These are phyloP conservation scores for Apodemus speciosus DNA, from an alignment of 2,113 vertebrate species.

Conservation along the genomic window DNA sequence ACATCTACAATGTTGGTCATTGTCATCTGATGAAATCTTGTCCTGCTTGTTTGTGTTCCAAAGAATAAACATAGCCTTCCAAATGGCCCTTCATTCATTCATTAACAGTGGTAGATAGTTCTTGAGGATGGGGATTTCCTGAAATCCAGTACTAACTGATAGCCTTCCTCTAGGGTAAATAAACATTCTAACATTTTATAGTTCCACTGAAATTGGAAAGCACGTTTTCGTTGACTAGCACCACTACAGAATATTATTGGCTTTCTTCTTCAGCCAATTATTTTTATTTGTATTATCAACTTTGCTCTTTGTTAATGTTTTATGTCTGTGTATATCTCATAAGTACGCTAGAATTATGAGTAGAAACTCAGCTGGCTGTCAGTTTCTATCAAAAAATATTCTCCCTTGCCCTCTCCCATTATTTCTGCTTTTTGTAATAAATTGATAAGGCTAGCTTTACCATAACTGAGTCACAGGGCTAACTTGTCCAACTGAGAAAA, in stretches of 20 bases:
- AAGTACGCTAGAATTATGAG: neutral
- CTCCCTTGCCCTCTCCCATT: neutral
- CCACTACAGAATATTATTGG: neutral
- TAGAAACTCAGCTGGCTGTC: neutral
- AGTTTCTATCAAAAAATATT: neutral
- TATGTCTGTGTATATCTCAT: neutral
- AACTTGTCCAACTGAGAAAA: neutral
- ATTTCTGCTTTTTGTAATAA: constrained; percentile 23
- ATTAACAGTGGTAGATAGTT: neutral
- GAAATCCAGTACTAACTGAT: constrained; percentile 37
- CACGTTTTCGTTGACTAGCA: neutral
- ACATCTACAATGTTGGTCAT: neutral
- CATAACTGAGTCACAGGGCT: neutral
- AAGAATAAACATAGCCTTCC: neutral
- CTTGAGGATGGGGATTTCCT: constrained; percentile 9
- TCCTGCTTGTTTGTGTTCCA: neutral
- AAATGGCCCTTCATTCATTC: constrained; percentile 46
- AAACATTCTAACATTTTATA: constrained; percentile 41
- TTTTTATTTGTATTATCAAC: constrained; percentile 46
- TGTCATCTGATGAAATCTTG: constrained; percentile 37
- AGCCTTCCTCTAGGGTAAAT: neutral
- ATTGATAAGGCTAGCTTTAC: neutral
- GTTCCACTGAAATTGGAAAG: constrained; percentile 40
- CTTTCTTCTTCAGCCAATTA: constrained; percentile 34
- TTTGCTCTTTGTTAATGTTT: constrained; percentile 22